Percentiles rank a stretch among this genome's conserved stretches.
Conservation (phyloP, 2,113 vertebrate genomes). For the Lophochroa leadbeateri region DNA sequence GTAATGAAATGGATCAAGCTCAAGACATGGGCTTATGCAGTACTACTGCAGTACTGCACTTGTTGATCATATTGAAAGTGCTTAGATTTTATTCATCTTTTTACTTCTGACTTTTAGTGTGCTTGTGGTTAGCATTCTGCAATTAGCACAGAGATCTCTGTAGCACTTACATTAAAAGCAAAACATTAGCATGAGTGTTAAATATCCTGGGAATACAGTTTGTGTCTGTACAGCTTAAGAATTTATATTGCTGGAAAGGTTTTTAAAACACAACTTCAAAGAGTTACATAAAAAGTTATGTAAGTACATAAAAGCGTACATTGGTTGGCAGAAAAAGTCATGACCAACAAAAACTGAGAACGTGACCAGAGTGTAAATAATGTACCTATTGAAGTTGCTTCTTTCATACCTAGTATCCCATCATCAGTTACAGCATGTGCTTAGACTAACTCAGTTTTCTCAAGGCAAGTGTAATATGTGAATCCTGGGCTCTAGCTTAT, state of each 20-base stretch:
- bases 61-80: not conserved
- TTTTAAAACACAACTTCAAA: conserved; percentile 5
- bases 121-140: not conserved
- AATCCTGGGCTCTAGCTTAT: not conserved
- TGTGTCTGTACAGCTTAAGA: not conserved
- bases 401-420: not conserved
- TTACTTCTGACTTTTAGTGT: not conserved
- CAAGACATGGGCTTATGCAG: not conserved
- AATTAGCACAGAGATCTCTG: not conserved
- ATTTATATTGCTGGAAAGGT: conserved; percentile 3
- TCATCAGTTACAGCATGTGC: not conserved
- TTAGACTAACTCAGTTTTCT: not conserved
- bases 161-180: conserved; percentile 27
- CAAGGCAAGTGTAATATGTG: not conserved
- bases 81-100: not conserved
- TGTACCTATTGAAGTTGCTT: not conserved
- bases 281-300: conserved; percentile 1
- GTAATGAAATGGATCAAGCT: not conserved
- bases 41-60: not conserved
- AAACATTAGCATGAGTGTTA: conserved; percentile 13
- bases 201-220: not conserved
- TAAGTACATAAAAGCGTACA: not conserved
- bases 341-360: not conserved
- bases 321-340: not conserved
- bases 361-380: not conserved